A percentile compares a stretch with the other conserved stretches of the same genome.
Conservation (phyloP, 2,888 invertebrate genomes). For the Rhagium mordax region DNA sequence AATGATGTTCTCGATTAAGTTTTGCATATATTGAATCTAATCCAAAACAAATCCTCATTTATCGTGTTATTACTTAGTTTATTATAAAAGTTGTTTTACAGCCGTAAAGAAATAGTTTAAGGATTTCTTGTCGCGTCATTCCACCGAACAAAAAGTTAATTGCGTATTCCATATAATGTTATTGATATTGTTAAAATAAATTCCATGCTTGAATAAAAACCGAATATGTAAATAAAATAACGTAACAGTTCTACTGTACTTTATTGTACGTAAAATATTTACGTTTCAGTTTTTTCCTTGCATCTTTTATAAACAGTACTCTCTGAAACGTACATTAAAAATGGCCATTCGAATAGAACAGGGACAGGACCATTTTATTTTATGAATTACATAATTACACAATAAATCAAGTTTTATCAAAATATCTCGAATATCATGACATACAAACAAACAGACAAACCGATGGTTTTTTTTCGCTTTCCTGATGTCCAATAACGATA, state of each 20-base stretch:
- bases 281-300: neutral
- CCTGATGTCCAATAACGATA: no score
- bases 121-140: constrained; percentile 27
- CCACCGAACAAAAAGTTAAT: constrained; percentile 28
- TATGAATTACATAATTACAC: neutral
- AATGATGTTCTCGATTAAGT: neutral
- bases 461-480: no score
- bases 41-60: neutral
- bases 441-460: no score
- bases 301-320: neutral
- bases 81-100: constrained; percentile 17
- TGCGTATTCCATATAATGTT: constrained; percentile 32
- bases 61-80: constrained; percentile 1
- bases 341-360: no score
- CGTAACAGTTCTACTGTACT: neutral
- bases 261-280: constrained; percentile 13
- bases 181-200: constrained; percentile 30
- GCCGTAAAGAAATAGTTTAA: constrained; percentile 28
- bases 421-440: no score
- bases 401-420: no score
- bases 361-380: no score
- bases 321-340: no score
- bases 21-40: neutral
- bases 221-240: constrained; percentile 29
- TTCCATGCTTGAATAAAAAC: constrained; percentile 30